Evolutionary conservation across 2,797 vertebrate species (phyloP).

Genomic region (Salmo trutta): DNA sequence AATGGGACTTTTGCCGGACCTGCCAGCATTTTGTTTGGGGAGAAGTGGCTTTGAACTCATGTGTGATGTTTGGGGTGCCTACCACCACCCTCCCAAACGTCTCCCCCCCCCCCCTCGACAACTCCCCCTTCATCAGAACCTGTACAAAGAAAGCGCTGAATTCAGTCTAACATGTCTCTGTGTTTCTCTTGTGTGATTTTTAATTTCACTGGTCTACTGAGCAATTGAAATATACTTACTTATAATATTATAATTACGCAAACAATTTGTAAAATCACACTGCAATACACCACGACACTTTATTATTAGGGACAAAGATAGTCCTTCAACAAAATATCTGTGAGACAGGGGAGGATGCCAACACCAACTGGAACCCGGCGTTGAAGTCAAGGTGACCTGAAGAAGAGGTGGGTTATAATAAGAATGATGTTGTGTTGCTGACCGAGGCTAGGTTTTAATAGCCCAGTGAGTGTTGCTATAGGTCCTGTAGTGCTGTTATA

Average conservation of each 20-base stretch:
- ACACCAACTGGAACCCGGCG: neutral
- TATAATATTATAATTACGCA: too few relatives aligned
- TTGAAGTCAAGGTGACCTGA: too few relatives aligned
- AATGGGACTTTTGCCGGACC: neutral
- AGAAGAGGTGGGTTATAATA: neutral
- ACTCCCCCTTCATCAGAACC: neutral
- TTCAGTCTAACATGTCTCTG: neutral
- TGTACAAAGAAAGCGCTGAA: neutral
- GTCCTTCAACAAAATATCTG: too few relatives aligned
- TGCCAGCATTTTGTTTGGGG: neutral
- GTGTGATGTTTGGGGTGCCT: neutral
- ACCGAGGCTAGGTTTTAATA: too few relatives aligned
- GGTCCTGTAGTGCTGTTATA: neutral
- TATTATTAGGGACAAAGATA: neutral
- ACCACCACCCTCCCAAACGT: neutral
- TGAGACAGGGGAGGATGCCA: neutral
- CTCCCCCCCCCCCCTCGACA: neutral
- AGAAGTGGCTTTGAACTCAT: neutral
- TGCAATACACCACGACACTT: too few relatives aligned
- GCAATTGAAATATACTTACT: neutral
- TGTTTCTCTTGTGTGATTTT: neutral
- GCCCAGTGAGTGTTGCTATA: neutral
- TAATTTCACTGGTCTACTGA: neutral
- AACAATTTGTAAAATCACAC: too few relatives aligned
- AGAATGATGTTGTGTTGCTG: neutral